A percentile compares a stretch with the other conserved stretches of the same genome.
These are phyloP conservation scores for Metopolophium dirhodum DNA, from an alignment of 1,140 invertebrate species.

Conservation along the genomic window DNA sequence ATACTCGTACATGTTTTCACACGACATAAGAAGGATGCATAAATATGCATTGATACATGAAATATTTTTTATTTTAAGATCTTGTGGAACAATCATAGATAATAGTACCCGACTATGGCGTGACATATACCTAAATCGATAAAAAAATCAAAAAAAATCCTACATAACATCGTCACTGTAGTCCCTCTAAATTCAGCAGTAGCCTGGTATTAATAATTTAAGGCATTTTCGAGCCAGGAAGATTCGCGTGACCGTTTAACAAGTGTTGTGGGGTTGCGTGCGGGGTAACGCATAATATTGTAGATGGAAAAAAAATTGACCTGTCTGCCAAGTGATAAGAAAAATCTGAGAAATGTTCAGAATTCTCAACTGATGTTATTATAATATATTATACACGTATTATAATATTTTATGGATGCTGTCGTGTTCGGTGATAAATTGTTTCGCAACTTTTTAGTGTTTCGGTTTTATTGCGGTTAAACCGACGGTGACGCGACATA, in stretches of 20 bases:
- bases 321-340: background rate
- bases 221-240: background rate
- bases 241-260: background rate
- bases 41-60: background rate
- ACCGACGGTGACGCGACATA: constrained; percentile 21
- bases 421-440: constrained; percentile 11
- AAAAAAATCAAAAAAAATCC: background rate
- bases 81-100: background rate
- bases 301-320: constrained; percentile 14
- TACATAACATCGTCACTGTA: background rate
- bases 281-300: background rate
- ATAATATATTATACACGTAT: constrained; percentile 4
- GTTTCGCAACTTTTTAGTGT: constrained; percentile 27
- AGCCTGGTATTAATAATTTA: background rate
- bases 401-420: background rate
- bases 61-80: background rate
- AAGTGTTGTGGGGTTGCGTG: background rate
- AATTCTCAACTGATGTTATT: background rate
- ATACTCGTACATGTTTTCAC: background rate
- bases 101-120: background rate
- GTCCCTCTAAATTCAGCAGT: background rate
- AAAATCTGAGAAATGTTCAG: constrained; percentile 10
- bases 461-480: constrained; percentile 32
- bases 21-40: background rate
- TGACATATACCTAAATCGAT: background rate